Evolutionary conservation across 2,113 vertebrate species (phyloP), one percentile per base, ranked within the genome.

Genomic region (Barbus barbus): DNA sequence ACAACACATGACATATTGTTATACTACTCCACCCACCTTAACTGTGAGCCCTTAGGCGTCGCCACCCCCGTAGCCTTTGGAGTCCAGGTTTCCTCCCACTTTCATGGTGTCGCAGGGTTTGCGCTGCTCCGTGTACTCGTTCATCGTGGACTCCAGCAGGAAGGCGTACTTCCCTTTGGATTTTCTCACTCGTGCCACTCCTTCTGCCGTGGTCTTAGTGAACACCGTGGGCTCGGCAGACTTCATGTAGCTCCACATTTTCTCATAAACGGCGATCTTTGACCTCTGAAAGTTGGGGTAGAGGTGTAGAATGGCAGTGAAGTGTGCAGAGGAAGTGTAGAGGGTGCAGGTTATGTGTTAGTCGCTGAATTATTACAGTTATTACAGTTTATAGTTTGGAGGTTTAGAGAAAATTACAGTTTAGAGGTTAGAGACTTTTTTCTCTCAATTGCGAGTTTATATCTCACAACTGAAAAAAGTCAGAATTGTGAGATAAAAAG

Each of bases 11-110:
- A 92, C 94, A 95, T 96, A 99, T 99, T 99, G 98, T 99, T 99
- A 99, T 98, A 99, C 96, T 98, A 99, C 96, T 96, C 98, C 98
- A 99, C 98, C 98, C 96, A 99, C 98, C 98, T 99, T 99, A 99
- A 99, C 98, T 97, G 96, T 96, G 98, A 99, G 94, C 97, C 97
- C 96, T 99, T 99, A 94, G 98, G 98, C 86, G 98, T 99, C 83
- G 97, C 98, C 92, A 99, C 96, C 91, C n/a, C 98, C 98, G 83
- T 99, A 99, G 95, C 98, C 98, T 95, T 99, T 99, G 77, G 98
- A 99, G 96, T 99, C 98, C 96, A 99, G 94, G 95, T 99, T 99
- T 91, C 98, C 98, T 93, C 98, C 98, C 90, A 99, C 98, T 96
- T 99, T 99, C 98, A 99, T 99, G 58, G 98, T 99, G 95, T 99